phyloP scores from a whole-genome alignment of 2,888 invertebrate genomes.

The Embidobia sp. region DNA sequence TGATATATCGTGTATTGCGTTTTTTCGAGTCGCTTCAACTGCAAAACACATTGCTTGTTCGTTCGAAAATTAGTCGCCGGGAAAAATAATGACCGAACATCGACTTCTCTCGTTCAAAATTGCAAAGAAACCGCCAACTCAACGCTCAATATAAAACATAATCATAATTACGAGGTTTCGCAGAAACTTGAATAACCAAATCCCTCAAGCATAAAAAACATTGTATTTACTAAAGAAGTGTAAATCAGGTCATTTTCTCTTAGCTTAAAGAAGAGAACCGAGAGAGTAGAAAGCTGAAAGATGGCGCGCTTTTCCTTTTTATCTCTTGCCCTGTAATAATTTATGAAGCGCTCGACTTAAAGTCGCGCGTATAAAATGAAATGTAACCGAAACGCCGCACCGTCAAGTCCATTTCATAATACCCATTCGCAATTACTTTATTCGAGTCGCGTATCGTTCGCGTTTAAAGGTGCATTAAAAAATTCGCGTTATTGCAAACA shows the following conservation, averaged over 20 bases:
- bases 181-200: neutral
- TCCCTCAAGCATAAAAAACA: neutral
- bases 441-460: slow-evolving; percentile 10
- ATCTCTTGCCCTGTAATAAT: slow-evolving; percentile 47
- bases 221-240: slow-evolving; percentile 19
- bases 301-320: slow-evolving; percentile 40
- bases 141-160: no score
- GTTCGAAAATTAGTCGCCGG: no score
- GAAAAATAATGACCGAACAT: no score
- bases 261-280: slow-evolving; percentile 12
- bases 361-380: slow-evolving; percentile 53
- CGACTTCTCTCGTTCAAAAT: no score
- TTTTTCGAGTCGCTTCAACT: neutral
- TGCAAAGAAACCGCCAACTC: no score
- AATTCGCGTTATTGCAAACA: slow-evolving; percentile 2
- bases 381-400: slow-evolving; percentile 27
- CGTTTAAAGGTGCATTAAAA: slow-evolving; percentile 13
- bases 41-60: no score
- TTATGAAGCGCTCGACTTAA: slow-evolving; percentile 51
- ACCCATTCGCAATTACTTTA: slow-evolving; percentile 37
- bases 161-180: neutral
- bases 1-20: slow-evolving; percentile 1
- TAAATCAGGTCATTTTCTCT: slow-evolving; percentile 45
- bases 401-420: slow-evolving; percentile 25
- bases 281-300: slow-evolving; percentile 20